Base-by-base conservation (phyloP, 2,888 invertebrate species). In the Cephonodes hylas region DNA sequence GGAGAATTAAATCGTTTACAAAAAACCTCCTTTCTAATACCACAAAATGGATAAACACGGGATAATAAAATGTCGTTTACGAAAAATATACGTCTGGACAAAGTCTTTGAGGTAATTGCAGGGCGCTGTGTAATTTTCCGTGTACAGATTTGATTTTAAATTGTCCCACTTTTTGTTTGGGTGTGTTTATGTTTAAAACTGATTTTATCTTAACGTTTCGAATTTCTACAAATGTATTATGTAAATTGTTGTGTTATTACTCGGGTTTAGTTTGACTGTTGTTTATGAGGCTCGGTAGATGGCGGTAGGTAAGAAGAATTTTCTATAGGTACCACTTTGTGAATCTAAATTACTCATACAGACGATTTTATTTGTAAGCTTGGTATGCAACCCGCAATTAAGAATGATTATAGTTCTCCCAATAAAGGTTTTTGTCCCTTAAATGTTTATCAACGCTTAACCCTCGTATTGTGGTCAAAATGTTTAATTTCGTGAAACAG, bases 61-160 rank as follows among this genome's bases (percentile, higher is more conserved):
- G 79, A 84, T 91, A 90, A 91, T 88, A 91, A 91, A 91, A 86
- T 92, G 91, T 89, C 92, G 89, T 91, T 92, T 92, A 90, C 81
- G 80, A 84, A 88, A 91, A 91, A 81, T 85, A 91, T 81, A 87
- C 80, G 86, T 81, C 83, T 81, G 77, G 73, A 67, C 65, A 68
- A 71, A 68, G 68, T 75, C 74, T 71, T 69, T 70, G 67, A 70
- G 69, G 64, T 72, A 83, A 88, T 87, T 83, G 83, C 77, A 77
- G 79, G 74, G 72, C 71, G 72, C 78, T 75, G 67, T 76, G 75
- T 74, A 75, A 80, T 84, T 81, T 77, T 63, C 63, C 62, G 63
- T 18, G 46, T 46, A 31, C 8, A 53, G 62, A 69, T 68, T 66
- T 58, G 65, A 62, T 68, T 71, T 66, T 65, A 60, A 60, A 60